Percentiles rank a stretch among this genome's conserved stretches.
Conservation (phyloP, 2,797 vertebrate species). For the Menidia menidia region DNA sequence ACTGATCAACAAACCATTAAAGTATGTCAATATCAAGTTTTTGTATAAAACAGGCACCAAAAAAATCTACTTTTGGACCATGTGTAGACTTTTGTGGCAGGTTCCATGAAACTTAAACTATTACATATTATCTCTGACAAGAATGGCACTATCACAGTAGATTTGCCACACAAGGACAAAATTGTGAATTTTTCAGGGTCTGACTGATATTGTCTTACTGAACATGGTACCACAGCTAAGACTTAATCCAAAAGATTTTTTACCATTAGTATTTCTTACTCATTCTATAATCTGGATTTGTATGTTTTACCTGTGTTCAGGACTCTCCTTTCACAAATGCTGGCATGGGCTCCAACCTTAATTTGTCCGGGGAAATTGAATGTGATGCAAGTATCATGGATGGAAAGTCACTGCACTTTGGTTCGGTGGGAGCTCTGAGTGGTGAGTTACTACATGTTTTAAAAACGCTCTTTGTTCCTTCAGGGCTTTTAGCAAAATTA, state of each 20-base stretch:
- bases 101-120: too few species aligned
- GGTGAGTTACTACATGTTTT: conserved; percentile 83
- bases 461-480: conserved; percentile 19
- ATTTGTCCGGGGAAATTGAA: conserved; percentile 96
- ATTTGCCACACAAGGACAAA: too few species aligned
- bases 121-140: too few species aligned
- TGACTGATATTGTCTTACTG: neutral
- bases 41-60: too few species aligned
- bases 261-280: too few species aligned
- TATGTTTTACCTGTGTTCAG: conserved; percentile 78
- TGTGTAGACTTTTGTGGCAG: too few species aligned
- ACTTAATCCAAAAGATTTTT: neutral
- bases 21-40: too few species aligned
- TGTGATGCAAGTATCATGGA: conserved; percentile 99
- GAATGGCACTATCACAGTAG: too few species aligned
- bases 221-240: neutral
- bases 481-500: conserved; percentile 22
- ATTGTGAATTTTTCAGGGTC: neutral
- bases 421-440: conserved; percentile 95
- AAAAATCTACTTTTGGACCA: too few species aligned
- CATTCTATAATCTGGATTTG: conserved; percentile 3
- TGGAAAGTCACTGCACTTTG: conserved; percentile 96
- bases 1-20: too few species aligned
- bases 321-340: conserved; percentile 99
- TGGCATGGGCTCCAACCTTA: conserved; percentile 97